These are phyloP conservation scores for Petrophora chlorosata DNA, from an alignment of 2,888 invertebrate species.

Conservation along the genomic window DNA sequence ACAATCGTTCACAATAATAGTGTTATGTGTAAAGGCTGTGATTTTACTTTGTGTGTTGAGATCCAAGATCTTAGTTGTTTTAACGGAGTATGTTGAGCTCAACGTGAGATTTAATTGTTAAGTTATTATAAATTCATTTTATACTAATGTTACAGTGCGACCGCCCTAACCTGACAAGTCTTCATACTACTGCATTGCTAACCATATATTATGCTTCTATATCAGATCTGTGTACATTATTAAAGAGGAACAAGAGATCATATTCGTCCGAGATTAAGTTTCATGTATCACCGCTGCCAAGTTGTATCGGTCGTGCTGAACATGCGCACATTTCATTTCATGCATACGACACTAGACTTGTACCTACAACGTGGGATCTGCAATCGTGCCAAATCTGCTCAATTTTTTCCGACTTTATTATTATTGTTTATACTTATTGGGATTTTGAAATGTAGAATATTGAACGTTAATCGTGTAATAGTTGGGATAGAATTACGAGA, in stretches of 20 bases:
- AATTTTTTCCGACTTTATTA: constrained; percentile 61
- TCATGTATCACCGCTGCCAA: neutral
- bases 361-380: constrained; percentile 47
- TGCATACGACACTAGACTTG: constrained; percentile 38
- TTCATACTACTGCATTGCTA: too few relatives aligned
- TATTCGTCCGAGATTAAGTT: too few relatives aligned
- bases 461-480: constrained; percentile 43
- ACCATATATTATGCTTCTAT: too few relatives aligned
- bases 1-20: constrained; percentile 45
- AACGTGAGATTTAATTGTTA: constrained; percentile 34
- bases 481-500: constrained; percentile 40
- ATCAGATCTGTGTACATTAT: too few relatives aligned
- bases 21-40: constrained; percentile 77
- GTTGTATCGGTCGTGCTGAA: neutral
- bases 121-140: constrained; percentile 22
- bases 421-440: constrained; percentile 49
- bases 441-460: constrained; percentile 49
- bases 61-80: constrained; percentile 63
- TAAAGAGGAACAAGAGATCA: too few relatives aligned
- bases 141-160: constrained; percentile 9
- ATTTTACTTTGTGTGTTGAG: constrained; percentile 70
- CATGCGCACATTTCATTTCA: constrained; percentile 32
- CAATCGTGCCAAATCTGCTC: constrained; percentile 74
- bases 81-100: constrained; percentile 41
- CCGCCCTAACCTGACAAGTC: neutral